Base-by-base conservation (phyloP, 2,888 invertebrate genomes). In the Sipha maydis region DNA sequence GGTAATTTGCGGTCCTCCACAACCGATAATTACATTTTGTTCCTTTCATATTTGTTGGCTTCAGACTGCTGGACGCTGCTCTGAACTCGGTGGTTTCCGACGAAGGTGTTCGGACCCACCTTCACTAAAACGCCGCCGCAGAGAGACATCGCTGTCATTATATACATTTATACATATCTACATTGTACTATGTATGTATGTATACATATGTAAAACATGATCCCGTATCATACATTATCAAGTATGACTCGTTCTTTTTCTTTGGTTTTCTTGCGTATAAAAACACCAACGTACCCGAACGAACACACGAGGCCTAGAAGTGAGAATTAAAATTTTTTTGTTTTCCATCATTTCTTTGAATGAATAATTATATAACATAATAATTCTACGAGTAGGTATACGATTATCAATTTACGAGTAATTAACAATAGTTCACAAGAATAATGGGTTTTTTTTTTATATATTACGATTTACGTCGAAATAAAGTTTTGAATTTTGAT, bases 1-100 rank as follows among this genome's bases (percentile, higher is more conserved):
- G 86, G 80, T 88, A 88, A 88, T 88, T 88, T 88, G 86, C 86
- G 86, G 86, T 88, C 80, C 86, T n/a, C 86, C 80, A 88, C 61
- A 88, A 88, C 86, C 86, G 80, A 88, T 61, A 88, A 88, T 88
- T 88, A 88, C 73, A 80, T 75, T 86, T 34, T 88, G 79, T 85
- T 85, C 54, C 69, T 31, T 79, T 71, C 77, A 38, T 85, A 71
- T 80, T 80, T 17, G 38, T 79, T 48, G 77, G 56, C 86, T 38
- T 85, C 85, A 78, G 85, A 86, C 86, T 86, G 86, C 86, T 86
- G 86, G 86, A 86, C 86, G 86, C 86, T 86, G 79, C 56, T 38
- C 21, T 41, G 82, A 28, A 9, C 34, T 54, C 85, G 34, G 85
- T 31, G 85, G 85, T 85, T 85, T 85, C 41, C 85, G 85, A 84